Percentiles rank a stretch among this genome's conserved stretches.
Conservation (phyloP, 2,797 vertebrate species). For the Aulostomus chinensis region DNA sequence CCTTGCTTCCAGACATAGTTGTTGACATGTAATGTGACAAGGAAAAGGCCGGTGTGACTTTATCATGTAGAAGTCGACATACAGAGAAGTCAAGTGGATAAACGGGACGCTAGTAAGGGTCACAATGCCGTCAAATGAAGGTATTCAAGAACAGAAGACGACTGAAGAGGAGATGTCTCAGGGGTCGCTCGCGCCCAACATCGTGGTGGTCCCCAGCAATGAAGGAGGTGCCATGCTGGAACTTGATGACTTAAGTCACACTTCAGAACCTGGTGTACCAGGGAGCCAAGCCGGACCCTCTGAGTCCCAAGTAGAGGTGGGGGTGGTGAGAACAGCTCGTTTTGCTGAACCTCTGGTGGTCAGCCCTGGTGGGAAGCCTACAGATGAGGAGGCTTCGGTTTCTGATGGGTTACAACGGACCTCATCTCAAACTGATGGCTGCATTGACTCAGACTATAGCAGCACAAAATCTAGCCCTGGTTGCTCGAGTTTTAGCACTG, state of each 20-base stretch:
- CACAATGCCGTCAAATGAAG: constrained; percentile 51
- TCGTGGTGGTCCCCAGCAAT: neutral
- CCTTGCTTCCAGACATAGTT: no score
- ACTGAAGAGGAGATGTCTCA: neutral
- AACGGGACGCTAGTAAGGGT: neutral
- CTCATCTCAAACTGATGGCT: constrained; percentile 1
- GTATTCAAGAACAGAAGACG: constrained; percentile 2
- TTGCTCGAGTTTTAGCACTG: constrained; percentile 3
- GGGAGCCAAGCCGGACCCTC: neutral
- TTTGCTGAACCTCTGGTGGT: constrained; percentile 33
- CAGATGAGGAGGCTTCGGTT: no score
- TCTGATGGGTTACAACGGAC: no score
- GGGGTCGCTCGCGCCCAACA: constrained; percentile 21
- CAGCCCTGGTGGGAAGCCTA: constrained; percentile 18
- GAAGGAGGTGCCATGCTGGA: constrained; percentile 23
- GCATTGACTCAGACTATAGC: constrained; percentile 31
- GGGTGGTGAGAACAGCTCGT: constrained; percentile 40
- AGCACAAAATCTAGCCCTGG: constrained; percentile 30
- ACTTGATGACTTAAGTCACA: constrained; percentile 29
- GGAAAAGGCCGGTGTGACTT: no score
- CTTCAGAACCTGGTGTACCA: neutral
- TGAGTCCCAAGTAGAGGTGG: constrained; percentile 43
- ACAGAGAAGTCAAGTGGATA: neutral
- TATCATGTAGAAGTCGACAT: no score
- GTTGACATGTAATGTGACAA: no score